phyloP scores from a whole-genome alignment of 2,113 vertebrate species.

The Mirounga angustirostris region DNA sequence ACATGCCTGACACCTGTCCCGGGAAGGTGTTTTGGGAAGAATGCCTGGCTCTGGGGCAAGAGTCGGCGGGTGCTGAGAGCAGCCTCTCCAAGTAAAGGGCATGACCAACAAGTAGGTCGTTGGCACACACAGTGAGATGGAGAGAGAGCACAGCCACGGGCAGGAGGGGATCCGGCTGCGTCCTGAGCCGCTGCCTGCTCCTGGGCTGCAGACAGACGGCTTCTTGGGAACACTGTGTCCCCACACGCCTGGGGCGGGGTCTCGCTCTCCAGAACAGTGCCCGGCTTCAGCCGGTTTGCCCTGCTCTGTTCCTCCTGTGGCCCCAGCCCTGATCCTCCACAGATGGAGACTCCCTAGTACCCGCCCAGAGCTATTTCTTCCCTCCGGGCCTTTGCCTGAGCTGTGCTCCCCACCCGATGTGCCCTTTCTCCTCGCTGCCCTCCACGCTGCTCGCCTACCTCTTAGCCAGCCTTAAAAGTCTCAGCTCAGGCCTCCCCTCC shows the following conservation, averaged over 20 bases:
- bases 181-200: not conserved
- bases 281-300: not conserved
- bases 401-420: accelerated
- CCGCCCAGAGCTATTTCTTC: not conserved
- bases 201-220: not conserved
- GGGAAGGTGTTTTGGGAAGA: not conserved
- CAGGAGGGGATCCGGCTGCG: not conserved
- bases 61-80: not conserved
- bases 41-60: not conserved
- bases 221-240: not conserved
- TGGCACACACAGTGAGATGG: accelerated
- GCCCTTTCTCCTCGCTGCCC: not conserved
- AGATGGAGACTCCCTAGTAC: accelerated
- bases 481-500: not conserved
- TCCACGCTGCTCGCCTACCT: accelerated
- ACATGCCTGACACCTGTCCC: accelerated
- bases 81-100: not conserved
- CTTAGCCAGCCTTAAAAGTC: too few relatives aligned
- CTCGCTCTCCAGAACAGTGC: not conserved
- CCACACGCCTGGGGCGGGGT: not conserved
- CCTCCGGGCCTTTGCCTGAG: not conserved
- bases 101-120: not conserved
- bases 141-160: not conserved
- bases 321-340: not conserved
- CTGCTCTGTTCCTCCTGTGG: not conserved